A percentile compares a stretch with the other conserved stretches of the same genome.
phyloP scores from a whole-genome alignment of 2,797 vertebrate species.

The Gorsachius magnificus region DNA sequence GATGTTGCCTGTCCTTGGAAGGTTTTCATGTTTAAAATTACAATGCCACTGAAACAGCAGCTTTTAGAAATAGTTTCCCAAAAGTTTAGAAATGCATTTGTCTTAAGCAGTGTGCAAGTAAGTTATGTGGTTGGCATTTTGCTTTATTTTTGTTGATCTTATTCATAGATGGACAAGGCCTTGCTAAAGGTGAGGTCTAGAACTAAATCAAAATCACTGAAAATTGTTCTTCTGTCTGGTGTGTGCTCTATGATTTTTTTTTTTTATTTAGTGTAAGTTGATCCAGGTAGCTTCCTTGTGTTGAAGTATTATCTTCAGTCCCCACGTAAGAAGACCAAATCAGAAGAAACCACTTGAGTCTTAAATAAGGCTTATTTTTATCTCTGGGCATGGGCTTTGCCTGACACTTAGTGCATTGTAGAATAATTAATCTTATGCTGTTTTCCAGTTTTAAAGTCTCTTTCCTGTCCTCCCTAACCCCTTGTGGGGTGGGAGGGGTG shows the following conservation, averaged over 20 bases:
- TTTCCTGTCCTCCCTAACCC: not conserved
- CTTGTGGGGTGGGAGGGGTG: fast-evolving
- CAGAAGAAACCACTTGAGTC: not conserved
- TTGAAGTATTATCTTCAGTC: not conserved
- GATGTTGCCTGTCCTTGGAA: not conserved
- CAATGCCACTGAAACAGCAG: not conserved
- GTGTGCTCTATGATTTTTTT: not conserved
- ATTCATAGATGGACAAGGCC: not conserved
- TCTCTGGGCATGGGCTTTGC: not conserved
- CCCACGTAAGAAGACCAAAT: not conserved
- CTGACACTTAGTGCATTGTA: not conserved
- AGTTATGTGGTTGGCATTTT: not conserved
- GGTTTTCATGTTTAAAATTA: not conserved
- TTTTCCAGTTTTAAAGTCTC: not conserved
- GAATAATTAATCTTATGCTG: not conserved
- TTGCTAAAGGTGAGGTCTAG: not conserved
- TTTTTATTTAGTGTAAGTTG: not conserved
- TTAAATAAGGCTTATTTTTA: not conserved
- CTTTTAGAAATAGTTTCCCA: not conserved
- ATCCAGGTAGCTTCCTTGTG: not conserved
- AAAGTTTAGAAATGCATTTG: not conserved
- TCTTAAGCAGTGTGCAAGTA: not conserved
- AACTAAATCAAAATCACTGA: fast-evolving
- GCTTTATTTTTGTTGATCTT: not conserved
- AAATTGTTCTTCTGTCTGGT: not conserved